Evolutionary conservation across 2,888 invertebrate species (phyloP), one percentile per base, ranked within the genome.

Genomic region (Nomada fabriciana): DNA sequence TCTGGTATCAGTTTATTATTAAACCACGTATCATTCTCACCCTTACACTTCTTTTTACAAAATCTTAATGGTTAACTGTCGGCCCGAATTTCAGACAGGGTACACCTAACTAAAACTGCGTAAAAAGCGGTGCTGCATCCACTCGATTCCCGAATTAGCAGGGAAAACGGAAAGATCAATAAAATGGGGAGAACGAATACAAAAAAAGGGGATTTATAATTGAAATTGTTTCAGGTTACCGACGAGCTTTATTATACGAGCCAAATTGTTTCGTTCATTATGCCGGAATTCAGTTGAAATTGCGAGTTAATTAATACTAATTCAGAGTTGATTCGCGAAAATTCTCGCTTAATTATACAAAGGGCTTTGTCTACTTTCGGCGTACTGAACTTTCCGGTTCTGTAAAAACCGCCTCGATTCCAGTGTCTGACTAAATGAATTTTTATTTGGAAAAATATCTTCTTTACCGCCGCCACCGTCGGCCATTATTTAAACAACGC

Each of bases 261-360:
- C 25, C 53, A 78, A 76, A 83, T 78, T 83, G 75, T 83, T 82
- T 69, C 82, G 71, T 72, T 82, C 82, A 59, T 82, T 84, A 82
- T 50, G 47, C 23, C 18, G 68, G 69, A 18, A 75, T 82, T 69
- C 74, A 59, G 61, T 18, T 42, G 69, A 57, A 73, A 79, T 78
- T 57, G 69, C 72, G 52, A 57, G 53, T 65, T 79, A 84, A 84
- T 84, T 82, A 79, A 79, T 76, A 73, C 76, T 84, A 84, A 82
- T 82, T 82, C 63, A 25, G 42, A 42, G 25, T 68, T 76, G 82
- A 83, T 72, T 68, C 65, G 71, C 72, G 78, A 82, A 75, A 84
- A 84, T 84, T 82, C 70, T 73, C 71, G 69, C 60, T 73, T 82
- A 84, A 84, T 84, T 84, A 82, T 69, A 82, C 83, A 84, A 84